Conservation (phyloP, 92 coral and sea anemone genomes). For the Phenganax subtilis region DNA sequence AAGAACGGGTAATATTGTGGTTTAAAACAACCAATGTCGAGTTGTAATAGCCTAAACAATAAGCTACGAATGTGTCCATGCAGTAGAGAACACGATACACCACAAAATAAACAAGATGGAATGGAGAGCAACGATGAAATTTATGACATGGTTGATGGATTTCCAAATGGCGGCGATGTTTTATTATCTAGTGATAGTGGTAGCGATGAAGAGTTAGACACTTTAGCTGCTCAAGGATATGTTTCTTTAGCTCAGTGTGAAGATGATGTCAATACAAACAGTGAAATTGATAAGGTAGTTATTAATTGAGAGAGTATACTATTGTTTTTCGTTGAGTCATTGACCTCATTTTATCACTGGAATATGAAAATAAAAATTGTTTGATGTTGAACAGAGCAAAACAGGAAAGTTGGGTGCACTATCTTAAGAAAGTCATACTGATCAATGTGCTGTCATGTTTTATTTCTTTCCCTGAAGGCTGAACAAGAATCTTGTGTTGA, state of each 20-base stretch:
- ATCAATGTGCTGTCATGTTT: not conserved
- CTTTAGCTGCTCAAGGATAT: constrained; percentile 55
- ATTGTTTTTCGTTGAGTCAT: not conserved
- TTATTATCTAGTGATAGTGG: constrained; percentile 47
- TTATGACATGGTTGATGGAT: constrained; percentile 25
- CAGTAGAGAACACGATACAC: constrained; percentile 62
- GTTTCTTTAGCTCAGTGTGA: constrained; percentile 65
- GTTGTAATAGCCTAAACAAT: constrained; percentile 37
- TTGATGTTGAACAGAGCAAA: not conserved
- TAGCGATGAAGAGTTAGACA: constrained; percentile 65
- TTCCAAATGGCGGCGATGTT: constrained; percentile 26
- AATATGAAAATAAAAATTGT: not conserved
- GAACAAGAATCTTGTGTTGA: not conserved
- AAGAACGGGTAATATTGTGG: not conserved
- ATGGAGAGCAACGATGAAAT: constrained; percentile 51
- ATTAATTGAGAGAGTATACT: constrained; percentile 20
- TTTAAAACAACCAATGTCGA: constrained; percentile 8
- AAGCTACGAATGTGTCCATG: constrained; percentile 58
- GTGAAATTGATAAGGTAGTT: constrained; percentile 16
- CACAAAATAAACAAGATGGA: constrained; percentile 47
- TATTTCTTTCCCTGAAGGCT: not conserved
- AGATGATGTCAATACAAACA: constrained; percentile 13
- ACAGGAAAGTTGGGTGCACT: not conserved
- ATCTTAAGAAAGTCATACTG: not conserved
- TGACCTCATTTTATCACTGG: too few species aligned